Percentiles rank a stretch among this genome's conserved stretches.
Conservation (phyloP, 2,797 vertebrate species). For the Cossypha polioptera region DNA sequence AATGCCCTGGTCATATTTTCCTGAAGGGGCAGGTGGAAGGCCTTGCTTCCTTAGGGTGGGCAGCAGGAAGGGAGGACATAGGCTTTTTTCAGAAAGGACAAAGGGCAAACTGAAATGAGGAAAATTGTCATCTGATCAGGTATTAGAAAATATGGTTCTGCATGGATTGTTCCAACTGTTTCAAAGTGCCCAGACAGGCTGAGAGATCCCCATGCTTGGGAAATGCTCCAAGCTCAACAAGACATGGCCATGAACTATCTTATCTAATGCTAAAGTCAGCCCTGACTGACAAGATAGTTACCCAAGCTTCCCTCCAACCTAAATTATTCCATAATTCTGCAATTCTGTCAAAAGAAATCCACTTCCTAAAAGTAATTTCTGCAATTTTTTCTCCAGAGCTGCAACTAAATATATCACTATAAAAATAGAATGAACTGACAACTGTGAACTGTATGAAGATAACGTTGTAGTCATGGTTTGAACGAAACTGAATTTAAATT, state of each 20-base stretch:
- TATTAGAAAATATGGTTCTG: background rate
- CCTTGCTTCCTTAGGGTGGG: background rate
- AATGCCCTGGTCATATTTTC: background rate
- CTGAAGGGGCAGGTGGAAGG: background rate
- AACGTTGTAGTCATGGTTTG: background rate
- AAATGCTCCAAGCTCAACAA: background rate
- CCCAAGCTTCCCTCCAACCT: background rate
- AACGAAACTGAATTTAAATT: background rate
- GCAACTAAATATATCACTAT: background rate
- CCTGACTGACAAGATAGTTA: background rate
- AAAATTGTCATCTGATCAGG: background rate
- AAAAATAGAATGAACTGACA: background rate
- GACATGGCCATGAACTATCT: background rate
- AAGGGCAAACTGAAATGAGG: background rate
- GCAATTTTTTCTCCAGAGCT: background rate
- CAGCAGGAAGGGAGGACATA: background rate
- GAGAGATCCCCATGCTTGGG: background rate
- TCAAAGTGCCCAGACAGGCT: background rate
- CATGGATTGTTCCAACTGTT: background rate
- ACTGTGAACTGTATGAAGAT: background rate
- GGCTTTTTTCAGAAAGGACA: background rate
- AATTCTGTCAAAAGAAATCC: background rate
- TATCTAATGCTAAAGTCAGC: background rate
- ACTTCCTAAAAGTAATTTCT: background rate
- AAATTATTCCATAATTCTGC: background rate